Base-by-base conservation (phyloP, 2,888 invertebrate species). In the Actias luna region DNA sequence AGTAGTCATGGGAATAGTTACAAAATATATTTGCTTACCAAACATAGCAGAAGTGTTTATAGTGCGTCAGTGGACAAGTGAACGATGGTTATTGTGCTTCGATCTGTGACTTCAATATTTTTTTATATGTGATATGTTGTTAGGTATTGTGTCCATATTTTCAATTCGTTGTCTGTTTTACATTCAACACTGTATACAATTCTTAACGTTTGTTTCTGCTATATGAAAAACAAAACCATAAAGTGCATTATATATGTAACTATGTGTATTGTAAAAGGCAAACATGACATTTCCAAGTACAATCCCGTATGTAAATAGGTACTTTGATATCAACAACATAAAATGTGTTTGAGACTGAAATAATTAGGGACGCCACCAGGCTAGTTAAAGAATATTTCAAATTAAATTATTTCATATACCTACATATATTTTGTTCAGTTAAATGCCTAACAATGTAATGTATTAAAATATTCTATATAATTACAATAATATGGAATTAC, bases 301-400 rank as follows among this genome's bases (percentile, higher is more conserved):
- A 58, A 42, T 35, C 60, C 35, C 29, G 64, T 59, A 64, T 62
- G 65, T 71, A 75, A 76, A 74, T 76, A 77, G 76, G 78, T 77
- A 63, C 67, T 70, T 74, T 75, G 75, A 79, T 80, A 80, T 78
- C 77, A 81, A 73, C 71, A 67, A 70, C 77, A 78, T 83, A 80
- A 83, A 82, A 78, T 72, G 69, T 72, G 73, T 70, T 73, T 71
- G 59, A 67, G 64, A 68, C 39, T 65, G 64, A 55, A 55, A 55
- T 62, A 67, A 67, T 70, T 69, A 68, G 66, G 66, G 65, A 52
- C 63, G 69, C 61, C 33, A 25, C 8, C 22, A 50, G 22, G 10
- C 0, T 25, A 50, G 46, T 50, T 7, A 10, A 22, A 46, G 22
- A 46, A 46, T 46, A 46, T 7, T 22, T 22, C 1, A 46, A 22